Base-by-base conservation (phyloP, 1,140 invertebrate genomes). In the Octopus sinensis region DNA sequence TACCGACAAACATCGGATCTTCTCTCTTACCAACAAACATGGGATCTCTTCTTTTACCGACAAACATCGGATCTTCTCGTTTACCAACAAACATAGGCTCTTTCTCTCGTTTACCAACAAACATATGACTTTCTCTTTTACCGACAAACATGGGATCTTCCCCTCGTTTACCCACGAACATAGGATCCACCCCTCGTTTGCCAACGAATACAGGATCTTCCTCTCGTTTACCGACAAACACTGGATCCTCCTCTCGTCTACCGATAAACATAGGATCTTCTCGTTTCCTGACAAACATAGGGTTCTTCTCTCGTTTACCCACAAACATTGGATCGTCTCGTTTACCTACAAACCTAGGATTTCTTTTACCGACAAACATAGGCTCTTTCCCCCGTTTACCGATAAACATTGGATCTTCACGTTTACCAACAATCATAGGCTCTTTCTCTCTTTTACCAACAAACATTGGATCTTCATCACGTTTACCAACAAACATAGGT, bases 1-100 rank as follows among this genome's bases (percentile, higher is more conserved):
- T 83, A n/a, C 81, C 81, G 13, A 82, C 56, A 80, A 83, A 83
- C 52, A 68, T 81, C 13, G 80, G 83, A 4, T n/a, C 12, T 54
- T 82, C 79, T 76, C 81, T 77, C 79, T 82, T 84, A 13, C 76
- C 78, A 4, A 80, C 71, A 76, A 80, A 78, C 30, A 62, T 80
- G 6, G 73, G 78, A 9, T 73, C 54, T 68, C 75, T 75, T 68
- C 76, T 52, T n/a, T 77, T 77, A 13, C 81, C 81, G 51, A 77
- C 76, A 78, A 77, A 81, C 43, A 12, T 51, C 54, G 76, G 76
- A n/a, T 30, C 56, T 51, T n/a, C 56, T 6, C 53, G 43, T 81
- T 82, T 84, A 13, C 76, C 79, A 0, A 82, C 77, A 76, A 80
- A 80, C 53, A 76, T 80, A 5, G 79, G 78, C 1, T 12, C 7